Conservation (phyloP, 2,888 invertebrate genomes). For the Apomyelois bistriatella region DNA sequence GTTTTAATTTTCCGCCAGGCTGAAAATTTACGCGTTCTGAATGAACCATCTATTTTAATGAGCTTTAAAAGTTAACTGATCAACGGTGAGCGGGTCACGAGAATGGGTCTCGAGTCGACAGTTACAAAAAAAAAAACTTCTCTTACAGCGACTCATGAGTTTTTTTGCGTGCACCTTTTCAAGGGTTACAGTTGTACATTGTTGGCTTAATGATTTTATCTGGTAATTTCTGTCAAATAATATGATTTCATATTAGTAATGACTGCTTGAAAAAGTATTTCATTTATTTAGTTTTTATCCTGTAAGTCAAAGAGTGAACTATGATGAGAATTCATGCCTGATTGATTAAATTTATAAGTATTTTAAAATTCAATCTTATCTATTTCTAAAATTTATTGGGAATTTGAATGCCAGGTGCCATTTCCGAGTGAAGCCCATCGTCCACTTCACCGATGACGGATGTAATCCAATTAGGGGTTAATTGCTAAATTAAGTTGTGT, state of each 20-base stretch:
- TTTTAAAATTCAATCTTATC: background rate
- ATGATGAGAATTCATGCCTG: no score
- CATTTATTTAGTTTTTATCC: no score
- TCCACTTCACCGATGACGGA: slow-evolving; percentile 51
- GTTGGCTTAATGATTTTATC: no score
- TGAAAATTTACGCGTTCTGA: slow-evolving; percentile 69
- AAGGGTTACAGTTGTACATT: no score
- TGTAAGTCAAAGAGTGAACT: no score
- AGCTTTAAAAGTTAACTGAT: slow-evolving; percentile 76
- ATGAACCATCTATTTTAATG: slow-evolving; percentile 78
- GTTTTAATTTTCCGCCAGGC: slow-evolving; percentile 77
- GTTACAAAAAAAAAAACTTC: slow-evolving; percentile 19
- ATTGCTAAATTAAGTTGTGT: slow-evolving; percentile 75
- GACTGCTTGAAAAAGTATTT: no score
- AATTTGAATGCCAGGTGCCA: slow-evolving; percentile 20
- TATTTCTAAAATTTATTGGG: background rate
- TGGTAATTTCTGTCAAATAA: no score
- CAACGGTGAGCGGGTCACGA: slow-evolving; percentile 35
- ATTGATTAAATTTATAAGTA: no score
- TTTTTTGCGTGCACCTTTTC: slow-evolving; percentile 2
- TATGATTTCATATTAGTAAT: no score
- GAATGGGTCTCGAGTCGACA: slow-evolving; percentile 21
- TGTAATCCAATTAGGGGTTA: slow-evolving; percentile 75
- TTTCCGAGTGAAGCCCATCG: slow-evolving; percentile 32
- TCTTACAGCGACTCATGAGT: slow-evolving; percentile 16